These are phyloP conservation scores for Xiphorhynchus elegans DNA, from an alignment of 2,113 vertebrate genomes.

Conservation along the genomic window DNA sequence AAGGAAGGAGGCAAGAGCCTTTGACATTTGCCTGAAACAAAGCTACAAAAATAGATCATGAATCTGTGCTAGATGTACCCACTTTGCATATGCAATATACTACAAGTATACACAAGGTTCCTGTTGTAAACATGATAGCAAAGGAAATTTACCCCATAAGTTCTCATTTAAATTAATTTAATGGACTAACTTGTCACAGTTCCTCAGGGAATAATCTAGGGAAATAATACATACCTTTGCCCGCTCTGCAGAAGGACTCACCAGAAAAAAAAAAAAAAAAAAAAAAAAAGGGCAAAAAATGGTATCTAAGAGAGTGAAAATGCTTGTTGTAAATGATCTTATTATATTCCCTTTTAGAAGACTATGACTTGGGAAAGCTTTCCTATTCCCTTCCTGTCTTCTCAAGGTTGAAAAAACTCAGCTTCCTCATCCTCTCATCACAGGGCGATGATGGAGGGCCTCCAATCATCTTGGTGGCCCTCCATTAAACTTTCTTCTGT, in stretches of 20 bases:
- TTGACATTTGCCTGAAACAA: slow-evolving; percentile 59
- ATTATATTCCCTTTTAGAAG: background rate
- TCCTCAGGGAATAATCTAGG: background rate
- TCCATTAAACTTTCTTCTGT: background rate
- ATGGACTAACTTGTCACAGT: background rate
- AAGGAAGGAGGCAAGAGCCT: slow-evolving; percentile 20
- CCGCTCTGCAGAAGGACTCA: background rate
- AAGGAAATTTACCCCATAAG: background rate
- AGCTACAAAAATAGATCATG: slow-evolving; percentile 35
- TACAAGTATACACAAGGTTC: background rate
- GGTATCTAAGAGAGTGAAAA: background rate
- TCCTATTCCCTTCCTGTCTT: background rate
- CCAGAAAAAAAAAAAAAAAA: background rate
- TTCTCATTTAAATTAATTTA: background rate
- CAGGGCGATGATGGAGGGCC: fast-evolving
- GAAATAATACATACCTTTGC: background rate
- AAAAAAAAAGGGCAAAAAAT: background rate
- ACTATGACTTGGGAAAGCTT: background rate
- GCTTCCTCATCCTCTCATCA: background rate
- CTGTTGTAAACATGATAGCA: slow-evolving; percentile 6
- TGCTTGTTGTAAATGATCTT: fast-evolving
- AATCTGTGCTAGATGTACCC: slow-evolving; percentile 16
- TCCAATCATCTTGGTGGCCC: background rate
- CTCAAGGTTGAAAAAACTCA: background rate
- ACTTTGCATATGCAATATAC: slow-evolving; percentile 29